Evolutionary conservation across 2,888 invertebrate species (phyloP), one percentile per base, ranked within the genome.

Genomic region (Resseliella maxima): DNA sequence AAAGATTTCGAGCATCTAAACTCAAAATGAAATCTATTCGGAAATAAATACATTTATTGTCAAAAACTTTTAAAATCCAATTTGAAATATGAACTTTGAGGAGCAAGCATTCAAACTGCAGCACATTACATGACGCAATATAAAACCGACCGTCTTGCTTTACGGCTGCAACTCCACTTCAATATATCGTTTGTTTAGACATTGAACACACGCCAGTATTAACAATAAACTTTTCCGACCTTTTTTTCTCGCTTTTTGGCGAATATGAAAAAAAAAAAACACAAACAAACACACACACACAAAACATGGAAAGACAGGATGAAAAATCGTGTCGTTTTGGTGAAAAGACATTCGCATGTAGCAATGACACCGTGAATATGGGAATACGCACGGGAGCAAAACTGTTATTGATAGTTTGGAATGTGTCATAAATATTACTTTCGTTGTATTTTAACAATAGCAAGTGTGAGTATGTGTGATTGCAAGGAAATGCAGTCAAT

Each of bases 1-100:
- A n/a, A n/a, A n/a, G n/a, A n/a, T n/a, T n/a, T n/a, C n/a, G 18
- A 50, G 31, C 72, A 72, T 72, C 31, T 35, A 27, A 59, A 72
- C 72, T 72, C 15, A 31, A 72, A 72, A 72, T 72, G 72, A 72
- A 72, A 72, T 72, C 72, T 31, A 72, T 72, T 72, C 31, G 72
- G 15, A 72, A 72, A 72, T 72, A 72, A 72, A 72, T 72, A 35
- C 72, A 31, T 72, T 72, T 72, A 72, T 72, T 72, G 72, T 72
- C 72, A 72, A 72, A 72, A 72, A 72, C 72, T 72, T 72, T 72
- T 72, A 31, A 72, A 72, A 72, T 72, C 72, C 72, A 72, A 72
- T 72, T 72, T 72, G 72, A 72, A 72, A 72, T 72, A 72, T 72
- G 72, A 72, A 72, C 72, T 72, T 72, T 72, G 72, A 72, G 72